Evolutionary conservation across 1,140 invertebrate species (phyloP).

Genomic region (Sitobion miscanthi): DNA sequence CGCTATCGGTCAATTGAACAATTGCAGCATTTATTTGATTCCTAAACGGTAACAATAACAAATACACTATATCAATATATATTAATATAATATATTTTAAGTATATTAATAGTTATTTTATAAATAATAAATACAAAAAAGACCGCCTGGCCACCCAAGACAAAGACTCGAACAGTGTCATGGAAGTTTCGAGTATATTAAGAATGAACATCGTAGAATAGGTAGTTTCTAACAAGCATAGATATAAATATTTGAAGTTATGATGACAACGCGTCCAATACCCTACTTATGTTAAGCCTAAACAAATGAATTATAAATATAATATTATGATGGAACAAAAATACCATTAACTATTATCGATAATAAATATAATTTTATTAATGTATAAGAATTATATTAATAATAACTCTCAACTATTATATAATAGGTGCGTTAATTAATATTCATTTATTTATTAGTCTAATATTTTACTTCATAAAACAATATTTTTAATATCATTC

Average conservation of each 20-base stretch:
- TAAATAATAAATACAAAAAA: not conserved
- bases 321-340: not conserved
- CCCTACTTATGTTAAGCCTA: not conserved
- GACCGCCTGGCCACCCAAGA: not conserved
- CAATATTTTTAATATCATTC: too few relatives aligned
- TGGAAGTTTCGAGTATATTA: not conserved
- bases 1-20: conserved; percentile 89
- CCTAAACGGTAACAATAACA: conserved; percentile 65
- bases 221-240: not conserved
- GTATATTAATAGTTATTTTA: not conserved
- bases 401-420: not conserved
- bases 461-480: not conserved
- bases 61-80: not conserved
- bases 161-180: not conserved
- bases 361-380: not conserved
- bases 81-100: not conserved
- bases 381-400: not conserved
- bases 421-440: not conserved
- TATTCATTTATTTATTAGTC: not conserved
- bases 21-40: conserved; percentile 91
- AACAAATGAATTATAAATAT: not conserved
- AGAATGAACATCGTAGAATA: not conserved
- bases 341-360: not conserved
- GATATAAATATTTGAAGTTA: not conserved
- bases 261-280: not conserved